Conservation (phyloP, 2,888 invertebrate genomes). For the Lymantria monacha region DNA sequence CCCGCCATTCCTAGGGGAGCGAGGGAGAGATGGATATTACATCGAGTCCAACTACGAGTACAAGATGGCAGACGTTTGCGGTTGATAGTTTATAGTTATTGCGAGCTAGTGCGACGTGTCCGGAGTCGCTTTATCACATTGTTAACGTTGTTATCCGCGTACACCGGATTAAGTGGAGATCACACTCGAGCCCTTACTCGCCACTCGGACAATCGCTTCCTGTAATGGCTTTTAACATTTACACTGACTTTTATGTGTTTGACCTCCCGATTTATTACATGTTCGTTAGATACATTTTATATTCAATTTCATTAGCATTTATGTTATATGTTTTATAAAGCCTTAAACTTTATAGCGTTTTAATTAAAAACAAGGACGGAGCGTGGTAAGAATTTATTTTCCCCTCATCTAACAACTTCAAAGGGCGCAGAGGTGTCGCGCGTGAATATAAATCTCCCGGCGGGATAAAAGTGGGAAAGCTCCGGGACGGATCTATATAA, state of each 20-base stretch:
- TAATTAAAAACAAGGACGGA: constrained; percentile 72
- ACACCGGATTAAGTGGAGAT: constrained; percentile 74
- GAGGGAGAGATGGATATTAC: constrained; percentile 72
- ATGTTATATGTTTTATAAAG: constrained; percentile 43
- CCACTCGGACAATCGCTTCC: constrained; percentile 57
- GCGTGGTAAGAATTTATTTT: constrained; percentile 63
- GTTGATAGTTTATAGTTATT: constrained; percentile 83
- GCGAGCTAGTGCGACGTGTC: constrained; percentile 75
- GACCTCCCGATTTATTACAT: constrained; percentile 29
- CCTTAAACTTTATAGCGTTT: constrained; percentile 63
- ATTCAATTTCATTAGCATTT: constrained; percentile 33
- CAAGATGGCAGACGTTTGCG: constrained; percentile 81
- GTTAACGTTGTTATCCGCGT: constrained; percentile 78
- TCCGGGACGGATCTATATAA: constrained; percentile 64
- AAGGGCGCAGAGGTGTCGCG: constrained; percentile 73
- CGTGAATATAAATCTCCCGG: constrained; percentile 70
- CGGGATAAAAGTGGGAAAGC: constrained; percentile 65
- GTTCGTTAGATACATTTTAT: constrained; percentile 23
- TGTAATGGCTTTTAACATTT: constrained; percentile 61
- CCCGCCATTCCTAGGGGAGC: constrained; percentile 40
- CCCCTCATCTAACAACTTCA: constrained; percentile 70
- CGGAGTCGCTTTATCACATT: constrained; percentile 77
- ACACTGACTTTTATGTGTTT: constrained; percentile 44
- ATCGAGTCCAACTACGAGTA: constrained; percentile 69
- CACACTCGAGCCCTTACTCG: constrained; percentile 53